Conservation (phyloP, 2,888 invertebrate genomes). For the Campaea margaritaria region DNA sequence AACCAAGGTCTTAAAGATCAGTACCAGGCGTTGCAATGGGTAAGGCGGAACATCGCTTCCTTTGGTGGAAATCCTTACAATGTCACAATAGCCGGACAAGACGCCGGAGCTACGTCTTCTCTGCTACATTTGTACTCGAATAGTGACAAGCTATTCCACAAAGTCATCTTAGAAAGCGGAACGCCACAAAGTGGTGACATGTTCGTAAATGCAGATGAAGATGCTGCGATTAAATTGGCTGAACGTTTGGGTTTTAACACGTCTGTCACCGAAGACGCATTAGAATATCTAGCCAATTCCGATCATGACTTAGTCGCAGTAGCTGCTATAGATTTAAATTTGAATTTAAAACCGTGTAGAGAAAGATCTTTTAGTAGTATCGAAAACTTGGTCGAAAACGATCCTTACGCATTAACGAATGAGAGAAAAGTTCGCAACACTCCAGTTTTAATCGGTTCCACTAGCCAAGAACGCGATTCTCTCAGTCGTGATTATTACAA, state of each 20-base stretch:
- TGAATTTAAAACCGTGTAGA: slow-evolving; percentile 68
- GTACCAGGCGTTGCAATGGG: slow-evolving; percentile 70
- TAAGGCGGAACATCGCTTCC: slow-evolving; percentile 68
- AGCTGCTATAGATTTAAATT: slow-evolving; percentile 61
- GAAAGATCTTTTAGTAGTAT: slow-evolving; percentile 74
- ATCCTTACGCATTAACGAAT: slow-evolving; percentile 69
- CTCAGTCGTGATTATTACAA: slow-evolving; percentile 58
- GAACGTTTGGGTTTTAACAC: slow-evolving; percentile 67
- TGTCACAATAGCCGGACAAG: slow-evolving; percentile 73
- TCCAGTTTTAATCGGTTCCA: slow-evolving; percentile 72
- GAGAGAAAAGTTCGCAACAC: slow-evolving; percentile 65
- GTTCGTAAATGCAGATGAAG: slow-evolving; percentile 65
- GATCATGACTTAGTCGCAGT: slow-evolving; percentile 64
- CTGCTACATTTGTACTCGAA: slow-evolving; percentile 71
- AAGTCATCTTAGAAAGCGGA: slow-evolving; percentile 74
- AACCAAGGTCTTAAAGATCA: slow-evolving; percentile 80
- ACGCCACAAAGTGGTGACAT: slow-evolving; percentile 69
- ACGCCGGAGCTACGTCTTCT: slow-evolving; percentile 71
- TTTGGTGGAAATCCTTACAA: slow-evolving; percentile 79
- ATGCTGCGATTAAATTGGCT: slow-evolving; percentile 68
- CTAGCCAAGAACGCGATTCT: slow-evolving; percentile 58
- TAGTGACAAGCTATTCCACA: slow-evolving; percentile 71
- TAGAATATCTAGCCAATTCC: slow-evolving; percentile 59
- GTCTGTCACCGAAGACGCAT: slow-evolving; percentile 62
- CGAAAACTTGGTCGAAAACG: slow-evolving; percentile 67